Conservation (phyloP, 2,113 vertebrate species). For the Nothoprocta pentlandii region DNA sequence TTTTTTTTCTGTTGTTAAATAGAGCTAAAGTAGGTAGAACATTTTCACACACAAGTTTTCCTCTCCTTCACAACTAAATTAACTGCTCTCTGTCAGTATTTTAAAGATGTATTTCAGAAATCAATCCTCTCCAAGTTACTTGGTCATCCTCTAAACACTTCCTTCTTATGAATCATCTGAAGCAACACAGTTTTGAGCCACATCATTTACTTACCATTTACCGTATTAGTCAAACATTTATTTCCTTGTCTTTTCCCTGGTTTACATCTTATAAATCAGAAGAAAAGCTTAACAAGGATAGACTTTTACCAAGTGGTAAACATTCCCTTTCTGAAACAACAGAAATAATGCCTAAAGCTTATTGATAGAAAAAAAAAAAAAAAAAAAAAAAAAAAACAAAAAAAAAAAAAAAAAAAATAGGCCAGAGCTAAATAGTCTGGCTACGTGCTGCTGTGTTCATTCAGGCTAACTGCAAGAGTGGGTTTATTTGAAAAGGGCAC, state of each 20-base stretch:
- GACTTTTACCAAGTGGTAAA: background rate
- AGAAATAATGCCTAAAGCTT: background rate
- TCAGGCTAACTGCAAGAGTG: background rate
- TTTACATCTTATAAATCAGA: background rate
- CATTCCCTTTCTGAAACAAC: background rate
- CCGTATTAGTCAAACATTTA: background rate
- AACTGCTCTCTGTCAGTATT: background rate
- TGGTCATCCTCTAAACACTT: background rate
- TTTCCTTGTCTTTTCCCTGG: background rate
- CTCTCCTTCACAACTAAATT: background rate
- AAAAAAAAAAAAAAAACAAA: no score
- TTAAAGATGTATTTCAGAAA: background rate
- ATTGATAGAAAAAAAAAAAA: background rate
- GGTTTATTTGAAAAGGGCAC: background rate
- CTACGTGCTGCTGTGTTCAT: constrained; percentile 28
- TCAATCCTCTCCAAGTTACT: background rate
- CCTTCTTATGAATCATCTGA: background rate
- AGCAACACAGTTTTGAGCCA: background rate
- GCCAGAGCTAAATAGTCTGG: background rate
- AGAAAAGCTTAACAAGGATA: background rate
- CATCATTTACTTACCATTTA: background rate
- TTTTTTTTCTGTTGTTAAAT: background rate
- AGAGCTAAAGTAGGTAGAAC: background rate
- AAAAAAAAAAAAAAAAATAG: constrained; percentile 3
- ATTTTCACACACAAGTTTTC: background rate